Evolutionary conservation across 1,140 invertebrate genomes (phyloP), one percentile per base, ranked within the genome.

Genomic region (Helicoverpa armigera): DNA sequence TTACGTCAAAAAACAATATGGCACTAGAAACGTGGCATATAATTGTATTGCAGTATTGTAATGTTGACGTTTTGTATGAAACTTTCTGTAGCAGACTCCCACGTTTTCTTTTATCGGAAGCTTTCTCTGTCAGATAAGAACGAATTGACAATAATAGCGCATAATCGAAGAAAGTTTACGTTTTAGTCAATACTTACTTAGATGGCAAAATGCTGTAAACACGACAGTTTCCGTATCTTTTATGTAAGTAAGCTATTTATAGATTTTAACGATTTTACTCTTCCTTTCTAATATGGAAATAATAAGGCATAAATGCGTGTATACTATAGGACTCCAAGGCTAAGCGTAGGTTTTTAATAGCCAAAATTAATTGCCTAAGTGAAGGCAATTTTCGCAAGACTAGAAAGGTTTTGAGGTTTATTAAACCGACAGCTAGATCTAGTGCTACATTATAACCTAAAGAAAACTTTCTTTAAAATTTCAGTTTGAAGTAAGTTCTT

Each of bases 91-190:
- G 72, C 78, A 84, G 81, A 86, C 84, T 94, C 92, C 91, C 92
- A 94, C 92, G 92, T 90, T 92, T 92, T 92, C 90, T 90, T 91
- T 86, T 87, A 91, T 92, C 83, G 89, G 82, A 89, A 80, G 91
- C 91, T 94, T 94, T 94, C 92, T 89, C 89, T 86, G 85, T 69
- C 80, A 87, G 86, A 92, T 91, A 89, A 89, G 80, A 91, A 89
- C 82, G 83, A 86, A 90, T 87, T 85, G 83, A 86, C 83, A 85
- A 85, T 87, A 86, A 90, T 87, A 82, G 82, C 74, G 84, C 61
- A 86, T 83, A 81, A 79, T 87, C 78, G 80, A 86, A 75, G 85
- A 87, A 87, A 87, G 83, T 87, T 82, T 82, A 81, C 70, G 76
- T 53, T 54, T 67, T 23, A 67, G 31, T 79, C 58, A 69, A 14